Conservation (phyloP, 1,140 invertebrate species). For the Pteromalus puparum region DNA sequence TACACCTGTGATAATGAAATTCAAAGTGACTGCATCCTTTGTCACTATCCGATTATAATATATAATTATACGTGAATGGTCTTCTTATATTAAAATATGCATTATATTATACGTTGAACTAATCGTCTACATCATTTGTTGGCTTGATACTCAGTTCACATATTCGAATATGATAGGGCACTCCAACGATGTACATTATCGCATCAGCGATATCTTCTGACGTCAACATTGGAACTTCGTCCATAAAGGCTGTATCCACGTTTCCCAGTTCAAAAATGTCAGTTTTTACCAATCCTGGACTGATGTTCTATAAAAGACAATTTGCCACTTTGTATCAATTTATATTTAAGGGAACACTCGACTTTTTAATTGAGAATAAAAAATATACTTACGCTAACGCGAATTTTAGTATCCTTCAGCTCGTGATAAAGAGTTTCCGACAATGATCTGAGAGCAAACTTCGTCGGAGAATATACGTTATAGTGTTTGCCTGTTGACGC, state of each 20-base stretch:
- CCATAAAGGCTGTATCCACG: neutral
- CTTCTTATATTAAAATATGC: too few species aligned
- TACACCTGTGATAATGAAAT: too few species aligned
- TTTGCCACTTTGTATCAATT: neutral
- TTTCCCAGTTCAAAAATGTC: neutral
- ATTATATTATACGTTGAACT: too few species aligned
- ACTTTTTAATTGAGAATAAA: too few species aligned
- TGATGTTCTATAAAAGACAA: neutral
- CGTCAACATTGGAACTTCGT: neutral
- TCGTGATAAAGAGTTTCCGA: neutral
- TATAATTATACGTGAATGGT: too few species aligned
- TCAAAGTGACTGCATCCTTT: too few species aligned
- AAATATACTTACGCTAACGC: neutral
- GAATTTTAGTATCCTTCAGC: neutral
- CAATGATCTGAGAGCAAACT: conserved; percentile 3
- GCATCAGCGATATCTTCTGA: neutral
- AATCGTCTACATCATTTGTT: neutral
- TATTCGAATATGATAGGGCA: neutral
- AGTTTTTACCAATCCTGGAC: neutral
- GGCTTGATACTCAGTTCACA: neutral
- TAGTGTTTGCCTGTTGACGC: neutral
- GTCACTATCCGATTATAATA: too few species aligned
- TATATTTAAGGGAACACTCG: too few species aligned
- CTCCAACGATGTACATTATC: neutral
- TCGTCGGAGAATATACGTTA: conserved; percentile 14